These are phyloP conservation scores for Corynorhinus townsendii DNA, from an alignment of 2,113 vertebrate genomes.

Conservation along the genomic window DNA sequence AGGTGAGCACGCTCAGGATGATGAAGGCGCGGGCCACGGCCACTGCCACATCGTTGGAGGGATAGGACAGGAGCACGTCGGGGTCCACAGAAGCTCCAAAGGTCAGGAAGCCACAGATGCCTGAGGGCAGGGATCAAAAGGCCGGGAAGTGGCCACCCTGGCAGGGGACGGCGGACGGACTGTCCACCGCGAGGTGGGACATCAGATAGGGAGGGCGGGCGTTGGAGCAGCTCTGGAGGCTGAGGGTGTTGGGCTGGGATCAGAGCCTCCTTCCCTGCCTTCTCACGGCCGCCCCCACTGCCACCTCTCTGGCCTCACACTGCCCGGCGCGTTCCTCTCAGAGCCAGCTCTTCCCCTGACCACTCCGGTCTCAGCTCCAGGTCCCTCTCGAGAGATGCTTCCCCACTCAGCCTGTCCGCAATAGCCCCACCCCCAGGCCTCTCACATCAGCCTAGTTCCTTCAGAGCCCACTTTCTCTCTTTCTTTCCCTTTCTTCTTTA, in stretches of 20 bases:
- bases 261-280: not conserved
- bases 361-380: not conserved
- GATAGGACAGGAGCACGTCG: conserved; percentile 95
- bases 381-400: not conserved
- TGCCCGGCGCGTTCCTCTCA: not conserved
- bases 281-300: not conserved
- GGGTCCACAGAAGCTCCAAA: conserved; percentile 91
- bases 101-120: conserved; percentile 94
- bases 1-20: conserved; percentile 93
- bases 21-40: conserved; percentile 95
- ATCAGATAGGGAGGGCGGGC: too few species aligned
- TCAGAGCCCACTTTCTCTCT: not conserved
- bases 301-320: not conserved
- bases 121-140: conserved; percentile 69
- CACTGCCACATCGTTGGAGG: conserved; percentile 91
- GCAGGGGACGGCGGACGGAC: not conserved
- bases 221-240: not conserved
- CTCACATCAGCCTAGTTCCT: not conserved
- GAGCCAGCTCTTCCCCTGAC: not conserved
- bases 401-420: fast-evolving
- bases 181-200: fast-evolving
- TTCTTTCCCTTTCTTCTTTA: not conserved
- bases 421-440: fast-evolving
- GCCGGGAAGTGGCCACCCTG: not conserved
- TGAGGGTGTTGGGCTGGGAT: not conserved